Evolutionary conservation across 2,797 vertebrate species (phyloP).

Genomic region (Mormyrops attenuatus): DNA sequence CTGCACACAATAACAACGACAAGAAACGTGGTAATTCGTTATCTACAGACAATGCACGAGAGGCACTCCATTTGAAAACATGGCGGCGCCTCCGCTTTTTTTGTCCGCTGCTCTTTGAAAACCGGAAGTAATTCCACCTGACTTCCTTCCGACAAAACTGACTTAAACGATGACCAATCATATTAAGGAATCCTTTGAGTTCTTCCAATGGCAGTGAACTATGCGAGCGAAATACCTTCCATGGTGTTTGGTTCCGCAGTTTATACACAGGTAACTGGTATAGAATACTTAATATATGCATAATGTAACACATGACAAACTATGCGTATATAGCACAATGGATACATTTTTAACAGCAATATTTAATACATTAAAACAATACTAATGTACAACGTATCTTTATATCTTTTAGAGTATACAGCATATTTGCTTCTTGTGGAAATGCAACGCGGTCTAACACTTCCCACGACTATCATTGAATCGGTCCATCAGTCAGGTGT

Average conservation of each 20-base stretch:
- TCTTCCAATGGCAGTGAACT: neutral
- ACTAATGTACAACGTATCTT: neutral
- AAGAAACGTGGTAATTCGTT: conserved; percentile 48
- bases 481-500: neutral
- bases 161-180: conserved; percentile 12
- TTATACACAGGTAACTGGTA: neutral
- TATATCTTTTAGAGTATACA: neutral
- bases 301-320: neutral
- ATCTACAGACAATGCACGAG: conserved; percentile 53
- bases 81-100: conserved; percentile 51
- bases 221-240: neutral
- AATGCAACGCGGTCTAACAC: neutral
- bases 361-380: neutral
- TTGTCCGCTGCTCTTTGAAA: conserved; percentile 37
- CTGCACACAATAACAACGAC: conserved; percentile 32
- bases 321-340: neutral
- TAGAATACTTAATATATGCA: neutral
- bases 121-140: conserved; percentile 52
- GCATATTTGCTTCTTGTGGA: neutral
- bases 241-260: neutral
- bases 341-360: neutral
- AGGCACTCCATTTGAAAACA: conserved; percentile 64
- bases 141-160: neutral
- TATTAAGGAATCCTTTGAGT: neutral
- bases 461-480: neutral